Base-by-base conservation (phyloP, 2,797 vertebrate genomes). In the Mus minutoides region DNA sequence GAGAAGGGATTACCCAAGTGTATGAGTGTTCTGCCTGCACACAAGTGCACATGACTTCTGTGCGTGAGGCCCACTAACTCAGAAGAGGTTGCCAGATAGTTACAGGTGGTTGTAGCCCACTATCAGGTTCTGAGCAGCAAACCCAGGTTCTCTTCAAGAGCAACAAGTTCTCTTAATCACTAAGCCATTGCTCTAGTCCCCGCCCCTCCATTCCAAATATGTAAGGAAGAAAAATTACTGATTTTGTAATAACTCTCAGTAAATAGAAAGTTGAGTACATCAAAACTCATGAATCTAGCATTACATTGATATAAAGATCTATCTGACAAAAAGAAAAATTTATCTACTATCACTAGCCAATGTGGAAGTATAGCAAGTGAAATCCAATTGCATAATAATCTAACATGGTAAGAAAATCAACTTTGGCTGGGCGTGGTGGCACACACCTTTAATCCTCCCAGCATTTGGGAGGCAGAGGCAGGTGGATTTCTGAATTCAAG, bases 261-360 rank as follows among this genome's bases (percentile, higher is more conserved):
- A 95, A 93, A 31, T 9, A 91, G 75, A 88, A 88, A 46, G n/a
- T 75, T 31, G 71, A 75, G 37, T 69, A 24, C 49, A 77, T 94
- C 31, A 76, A 88, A 71, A 77, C 24, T 52, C 49, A 91, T 88
- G 10, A 88, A 62, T 24, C 10, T 75, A 31, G 24, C 3, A 60
- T 93, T 86, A 92, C n/a, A 87, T 9, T 90, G 26, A 67, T 67
- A 84, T 4, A 34, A 91, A 91, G 73, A 76, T 12, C 17, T 77
- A 40, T 79, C 43, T 78, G 22, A 64, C 16, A 17, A 56, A 94
- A 46, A 56, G 77, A 46, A 82, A 46, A 88, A 73, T 78, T 10
- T 60, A 37, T 75, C 19, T 12, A 56, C 11, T 78, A 78, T 90
- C 14, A 78, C 34, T 69, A 17, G 46, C 46, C 78, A 75, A 62